Evolutionary conservation across 2,797 vertebrate species (phyloP).

Genomic region (Acrocephalus scirpaceus): DNA sequence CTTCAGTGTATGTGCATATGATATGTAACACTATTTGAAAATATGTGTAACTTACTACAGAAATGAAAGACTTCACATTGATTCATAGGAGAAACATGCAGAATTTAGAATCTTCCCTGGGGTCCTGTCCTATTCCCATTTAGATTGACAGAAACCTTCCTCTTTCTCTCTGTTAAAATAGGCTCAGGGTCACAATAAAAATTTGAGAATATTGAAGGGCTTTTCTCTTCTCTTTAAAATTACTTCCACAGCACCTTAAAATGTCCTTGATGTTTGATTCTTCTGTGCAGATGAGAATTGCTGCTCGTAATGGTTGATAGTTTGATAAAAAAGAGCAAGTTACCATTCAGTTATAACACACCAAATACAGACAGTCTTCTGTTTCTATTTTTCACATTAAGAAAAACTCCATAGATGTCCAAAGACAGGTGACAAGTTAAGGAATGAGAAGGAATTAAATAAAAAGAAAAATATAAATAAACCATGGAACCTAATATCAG

Average conservation of each 20-base stretch:
- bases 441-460: neutral
- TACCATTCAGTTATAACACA: neutral
- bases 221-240: neutral
- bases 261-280: neutral
- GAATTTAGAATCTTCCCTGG: neutral
- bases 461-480: neutral
- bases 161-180: slow-evolving; percentile 14
- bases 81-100: neutral
- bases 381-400: neutral
- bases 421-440: neutral
- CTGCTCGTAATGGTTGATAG: neutral
- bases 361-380: neutral
- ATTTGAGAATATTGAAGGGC: neutral
- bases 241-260: neutral
- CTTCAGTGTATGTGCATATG: neutral
- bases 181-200: neutral
- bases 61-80: neutral
- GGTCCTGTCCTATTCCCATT: slow-evolving; percentile 27
- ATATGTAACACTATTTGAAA: neutral
- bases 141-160: neutral
- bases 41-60: neutral
- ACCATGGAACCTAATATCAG: neutral
- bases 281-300: neutral
- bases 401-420: neutral
- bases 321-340: neutral